These are phyloP conservation scores for Choloepus didactylus DNA, from an alignment of 2,797 vertebrate genomes.

Conservation along the genomic window DNA sequence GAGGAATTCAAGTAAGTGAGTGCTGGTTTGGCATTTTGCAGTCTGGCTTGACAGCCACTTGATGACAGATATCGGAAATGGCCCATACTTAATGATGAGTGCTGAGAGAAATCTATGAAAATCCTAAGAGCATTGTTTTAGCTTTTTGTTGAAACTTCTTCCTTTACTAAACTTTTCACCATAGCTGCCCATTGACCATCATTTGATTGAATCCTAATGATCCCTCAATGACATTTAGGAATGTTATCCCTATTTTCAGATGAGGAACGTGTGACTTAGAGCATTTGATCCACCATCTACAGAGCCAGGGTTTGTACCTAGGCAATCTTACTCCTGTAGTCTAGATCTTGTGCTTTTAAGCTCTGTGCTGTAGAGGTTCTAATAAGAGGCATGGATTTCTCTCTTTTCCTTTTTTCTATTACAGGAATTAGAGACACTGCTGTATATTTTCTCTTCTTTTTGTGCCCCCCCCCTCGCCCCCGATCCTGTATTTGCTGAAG, in stretches of 20 bases:
- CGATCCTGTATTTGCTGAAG: not conserved
- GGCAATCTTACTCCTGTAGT: not conserved
- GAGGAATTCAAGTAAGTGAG: not conserved
- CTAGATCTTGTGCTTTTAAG: not conserved
- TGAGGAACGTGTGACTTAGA: not conserved
- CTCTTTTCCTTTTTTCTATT: not conserved
- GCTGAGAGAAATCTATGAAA: conserved; percentile 5
- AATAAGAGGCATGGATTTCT: conserved; percentile 6
- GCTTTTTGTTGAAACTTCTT: conserved; percentile 8
- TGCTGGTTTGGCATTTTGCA: not conserved
- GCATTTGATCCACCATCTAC: not conserved
- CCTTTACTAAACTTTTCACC: not conserved
- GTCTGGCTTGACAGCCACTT: not conserved
- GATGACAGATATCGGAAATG: not conserved
- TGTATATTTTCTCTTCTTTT: not conserved
- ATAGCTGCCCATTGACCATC: not conserved
- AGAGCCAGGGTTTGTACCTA: not conserved
- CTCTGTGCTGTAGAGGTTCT: not conserved
- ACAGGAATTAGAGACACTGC: not conserved
- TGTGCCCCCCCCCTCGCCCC: not conserved
- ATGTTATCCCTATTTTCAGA: not conserved
- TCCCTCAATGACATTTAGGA: not conserved
- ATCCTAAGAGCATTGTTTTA: not conserved
- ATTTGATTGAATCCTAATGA: not conserved
- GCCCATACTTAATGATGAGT: not conserved